Base-by-base conservation (phyloP, 2,888 invertebrate genomes). In the Hydrotaea diabolus region DNA sequence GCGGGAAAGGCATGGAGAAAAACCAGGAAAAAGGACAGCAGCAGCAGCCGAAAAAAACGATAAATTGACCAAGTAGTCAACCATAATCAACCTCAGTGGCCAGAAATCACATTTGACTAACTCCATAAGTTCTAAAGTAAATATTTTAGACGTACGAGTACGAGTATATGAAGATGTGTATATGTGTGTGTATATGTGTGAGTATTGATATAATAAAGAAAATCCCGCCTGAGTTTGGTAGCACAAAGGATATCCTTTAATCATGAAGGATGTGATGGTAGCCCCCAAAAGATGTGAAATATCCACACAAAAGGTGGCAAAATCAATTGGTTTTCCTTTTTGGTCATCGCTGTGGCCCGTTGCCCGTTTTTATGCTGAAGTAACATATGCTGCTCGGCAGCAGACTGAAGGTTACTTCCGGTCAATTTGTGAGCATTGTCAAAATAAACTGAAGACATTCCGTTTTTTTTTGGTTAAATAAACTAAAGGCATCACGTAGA, bases 71-170 rank as follows among this genome's bases (percentile, higher is more conserved):
- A 85, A 82, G 77, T 79, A 82, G 88, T 87, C 89, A 89, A 89
- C 90, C 89, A 90, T 90, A 89, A 89, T 89, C 90, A 89, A 89
- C 89, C 90, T 90, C 89, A 88, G 90, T 90, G 89, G 90, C 90
- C 89, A 86, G 89, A 88, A 90, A 90, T 90, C 90, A 89, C 90
- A 90, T 90, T 90, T 89, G 85, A 74, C 69, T 82, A 80, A 85
- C 82, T 82, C 82, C 82, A 85, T 85, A 85, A 85, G 79, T 82
- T 82, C 79, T 64, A 80, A 80, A 85, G 78, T 79, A 85, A 85
- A 85, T 82, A 85, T 85, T 84, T 82, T 84, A 73, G 79, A 62
- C n/a, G n/a, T n/a, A n/a, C n/a, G n/a, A n/a, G n/a, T n/a, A n/a
- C n/a, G n/a, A n/a, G n/a, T n/a, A n/a, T n/a, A n/a, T n/a, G n/a